These are phyloP conservation scores for Seriola quinqueradiata DNA, from an alignment of 2,113 vertebrate species.

Conservation along the genomic window DNA sequence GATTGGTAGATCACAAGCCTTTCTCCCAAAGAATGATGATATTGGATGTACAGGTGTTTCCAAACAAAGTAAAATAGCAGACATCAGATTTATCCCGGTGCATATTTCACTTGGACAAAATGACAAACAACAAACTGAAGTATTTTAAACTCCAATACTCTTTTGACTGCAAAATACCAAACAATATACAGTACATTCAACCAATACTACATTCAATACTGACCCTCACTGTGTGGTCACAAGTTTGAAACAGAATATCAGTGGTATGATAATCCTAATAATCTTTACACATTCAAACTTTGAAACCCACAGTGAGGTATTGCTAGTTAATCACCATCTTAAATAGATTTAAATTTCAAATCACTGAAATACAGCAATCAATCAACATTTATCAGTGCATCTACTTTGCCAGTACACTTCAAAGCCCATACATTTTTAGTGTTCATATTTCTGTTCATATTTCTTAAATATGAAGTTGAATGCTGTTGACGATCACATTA, in stretches of 20 bases:
- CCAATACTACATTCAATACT: conserved; percentile 58
- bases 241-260: conserved; percentile 1
- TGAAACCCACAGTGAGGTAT: background rate
- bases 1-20: conserved; percentile 15
- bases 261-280: conserved; percentile 15
- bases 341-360: conserved; percentile 10
- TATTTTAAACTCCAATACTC: conserved; percentile 9
- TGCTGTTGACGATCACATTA: conserved; percentile 6
- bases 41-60: background rate
- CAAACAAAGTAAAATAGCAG: background rate
- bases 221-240: conserved; percentile 23
- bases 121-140: background rate
- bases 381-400: background rate
- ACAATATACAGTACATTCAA: conserved; percentile 47
- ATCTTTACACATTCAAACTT: conserved; percentile 8
- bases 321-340: background rate
- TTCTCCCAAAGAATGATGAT: background rate
- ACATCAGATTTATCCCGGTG: background rate
- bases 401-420: background rate
- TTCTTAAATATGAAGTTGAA: conserved; percentile 2
- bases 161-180: conserved; percentile 19
- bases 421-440: background rate
- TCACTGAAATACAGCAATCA: background rate
- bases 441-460: background rate
- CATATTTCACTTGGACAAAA: conserved; percentile 4